These are phyloP conservation scores for Vidua chalybeata DNA, from an alignment of 2,113 vertebrate species.

Conservation along the genomic window DNA sequence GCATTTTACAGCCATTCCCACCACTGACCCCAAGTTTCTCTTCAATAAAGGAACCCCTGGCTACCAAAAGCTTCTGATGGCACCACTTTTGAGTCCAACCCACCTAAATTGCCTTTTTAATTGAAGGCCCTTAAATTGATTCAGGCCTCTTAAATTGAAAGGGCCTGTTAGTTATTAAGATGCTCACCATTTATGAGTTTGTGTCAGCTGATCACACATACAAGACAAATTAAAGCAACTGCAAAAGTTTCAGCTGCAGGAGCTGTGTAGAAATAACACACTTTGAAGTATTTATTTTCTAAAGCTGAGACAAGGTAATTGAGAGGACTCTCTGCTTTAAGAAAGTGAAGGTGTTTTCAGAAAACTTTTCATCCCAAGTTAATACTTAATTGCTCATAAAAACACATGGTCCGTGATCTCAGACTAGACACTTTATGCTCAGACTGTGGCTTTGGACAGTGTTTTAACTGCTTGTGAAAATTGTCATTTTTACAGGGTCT, in stretches of 20 bases:
- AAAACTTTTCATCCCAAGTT: constrained; percentile 10
- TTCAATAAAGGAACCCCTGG: neutral
- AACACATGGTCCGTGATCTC: neutral
- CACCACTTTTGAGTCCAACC: neutral
- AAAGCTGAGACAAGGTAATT: neutral
- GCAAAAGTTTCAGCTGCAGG: neutral
- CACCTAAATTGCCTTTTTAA: neutral
- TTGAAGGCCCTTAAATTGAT: neutral
- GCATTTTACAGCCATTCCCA: neutral
- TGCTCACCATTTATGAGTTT: neutral
- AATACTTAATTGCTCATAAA: constrained; percentile 29
- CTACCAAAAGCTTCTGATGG: neutral
- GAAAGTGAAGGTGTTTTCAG: constrained; percentile 1
- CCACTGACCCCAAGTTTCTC: neutral
- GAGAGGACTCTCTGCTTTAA: neutral
- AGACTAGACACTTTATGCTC: neutral
- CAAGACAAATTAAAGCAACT: neutral
- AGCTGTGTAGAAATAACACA: neutral
- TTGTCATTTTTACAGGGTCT: neutral
- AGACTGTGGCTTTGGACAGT: neutral
- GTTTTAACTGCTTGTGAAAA: neutral
- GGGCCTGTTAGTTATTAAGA: neutral
- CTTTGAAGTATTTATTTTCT: constrained; percentile 13
- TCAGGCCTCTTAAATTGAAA: neutral
- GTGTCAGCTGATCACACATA: neutral